Percentiles rank a stretch among this genome's conserved stretches.
These are phyloP conservation scores for Chaenocephalus aceratus DNA, from an alignment of 2,113 vertebrate species.

Conservation along the genomic window DNA sequence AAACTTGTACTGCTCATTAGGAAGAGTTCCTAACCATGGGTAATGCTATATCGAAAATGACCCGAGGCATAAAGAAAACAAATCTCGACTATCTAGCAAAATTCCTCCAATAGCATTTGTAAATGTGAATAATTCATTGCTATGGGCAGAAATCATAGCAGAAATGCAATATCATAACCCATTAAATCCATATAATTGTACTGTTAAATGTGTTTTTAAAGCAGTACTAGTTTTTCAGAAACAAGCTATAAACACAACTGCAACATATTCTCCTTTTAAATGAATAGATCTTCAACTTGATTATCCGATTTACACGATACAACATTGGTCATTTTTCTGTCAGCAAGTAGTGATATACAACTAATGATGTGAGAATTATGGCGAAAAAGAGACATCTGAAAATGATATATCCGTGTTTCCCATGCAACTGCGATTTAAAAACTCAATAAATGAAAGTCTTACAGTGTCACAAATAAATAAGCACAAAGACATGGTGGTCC, in stretches of 20 bases:
- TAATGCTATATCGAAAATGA: neutral
- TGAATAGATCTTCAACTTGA: neutral
- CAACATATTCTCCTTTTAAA: neutral
- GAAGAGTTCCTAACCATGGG: neutral
- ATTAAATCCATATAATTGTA: neutral
- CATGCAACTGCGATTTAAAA: neutral
- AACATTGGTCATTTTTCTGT: neutral
- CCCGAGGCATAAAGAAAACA: neutral
- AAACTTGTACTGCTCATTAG: neutral
- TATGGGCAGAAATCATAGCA: neutral
- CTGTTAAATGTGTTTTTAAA: neutral
- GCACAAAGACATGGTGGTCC: neutral
- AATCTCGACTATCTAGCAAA: neutral
- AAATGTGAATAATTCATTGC: neutral
- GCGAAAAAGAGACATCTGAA: neutral
- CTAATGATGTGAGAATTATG: neutral
- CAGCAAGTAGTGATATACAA: neutral
- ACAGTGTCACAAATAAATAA: neutral
- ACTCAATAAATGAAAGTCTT: conserved; percentile 1
- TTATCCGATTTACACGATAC: too few species aligned
- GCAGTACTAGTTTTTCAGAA: neutral
- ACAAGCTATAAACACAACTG: neutral
- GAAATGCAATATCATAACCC: neutral
- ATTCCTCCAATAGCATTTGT: neutral
- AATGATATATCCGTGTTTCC: neutral